Evolutionary conservation across 2,888 invertebrate genomes (phyloP), one percentile per base, ranked within the genome.

Genomic region (Netelia fuscicornis): DNA sequence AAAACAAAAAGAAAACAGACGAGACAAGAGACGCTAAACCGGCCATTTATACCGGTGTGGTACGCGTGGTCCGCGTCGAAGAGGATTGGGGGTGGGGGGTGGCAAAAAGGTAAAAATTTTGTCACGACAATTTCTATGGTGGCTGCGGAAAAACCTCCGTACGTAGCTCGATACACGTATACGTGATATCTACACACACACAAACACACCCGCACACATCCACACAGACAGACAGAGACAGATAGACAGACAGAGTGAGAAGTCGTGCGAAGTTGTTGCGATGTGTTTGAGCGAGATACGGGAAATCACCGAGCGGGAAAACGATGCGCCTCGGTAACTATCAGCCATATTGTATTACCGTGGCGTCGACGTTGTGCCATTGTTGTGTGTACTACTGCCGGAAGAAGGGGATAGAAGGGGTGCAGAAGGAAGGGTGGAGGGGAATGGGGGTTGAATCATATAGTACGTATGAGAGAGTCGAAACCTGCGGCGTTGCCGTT

Each of bases 271-370:
- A 77, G 82, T 82, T 44, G 52, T 81, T 75, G 48, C 48, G 52
- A 30, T 70, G 74, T 30, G 71, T 65, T 67, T 70, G 81, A 54
- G 64, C 10, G 81, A 79, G 84, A 85, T 81, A 75, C 71, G 81
- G 78, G 71, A 81, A 79, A 85, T 85, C 78, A 81, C 81, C 81
- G 81, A 81, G 81, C 81, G 81, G 78, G 84, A 85, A 85, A 85
- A 85, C 81, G 84, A 79, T 75, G 81, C 75, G 81, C 75, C 81
- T 85, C 81, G 75, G 81, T 85, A 85, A 85, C 84, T 81, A 81
- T 81, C 74, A 58, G 62, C 81, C 78, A 79, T 81, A 85, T 85
- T 81, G 84, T 79, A 81, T 85, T 75, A 85, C 75, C 84, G 78
- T 60, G 62, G 84, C 72, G 84, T 84, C 76, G 67, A 68, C 60